Evolutionary conservation across 2,113 vertebrate genomes (phyloP).

Genomic region (Psephotus haematonotus): DNA sequence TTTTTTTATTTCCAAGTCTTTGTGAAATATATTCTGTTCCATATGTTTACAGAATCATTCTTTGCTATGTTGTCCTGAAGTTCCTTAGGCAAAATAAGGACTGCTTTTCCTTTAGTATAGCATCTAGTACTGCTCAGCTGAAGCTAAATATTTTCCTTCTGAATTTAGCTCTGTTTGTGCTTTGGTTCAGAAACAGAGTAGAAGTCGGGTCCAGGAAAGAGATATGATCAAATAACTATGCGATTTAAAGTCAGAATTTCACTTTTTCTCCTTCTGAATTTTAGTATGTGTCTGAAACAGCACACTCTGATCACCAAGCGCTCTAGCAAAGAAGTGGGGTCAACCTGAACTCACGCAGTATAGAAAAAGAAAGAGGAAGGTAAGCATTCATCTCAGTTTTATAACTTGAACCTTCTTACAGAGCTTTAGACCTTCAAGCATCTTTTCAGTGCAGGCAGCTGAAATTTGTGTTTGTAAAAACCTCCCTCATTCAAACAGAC

Average conservation of each 20-base stretch:
- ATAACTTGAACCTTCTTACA: not conserved
- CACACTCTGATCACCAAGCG: not conserved
- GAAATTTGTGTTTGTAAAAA: not conserved
- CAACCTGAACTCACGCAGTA: not conserved
- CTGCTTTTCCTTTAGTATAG: not conserved
- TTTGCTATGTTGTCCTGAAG: not conserved
- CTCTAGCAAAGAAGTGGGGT: not conserved
- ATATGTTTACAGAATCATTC: not conserved
- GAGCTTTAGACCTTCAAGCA: not conserved
- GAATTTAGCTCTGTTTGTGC: not conserved
- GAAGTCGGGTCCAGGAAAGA: not conserved
- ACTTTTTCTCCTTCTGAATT: not conserved
- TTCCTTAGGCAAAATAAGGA: not conserved
- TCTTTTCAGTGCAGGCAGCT: not conserved
- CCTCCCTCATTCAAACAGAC: not conserved
- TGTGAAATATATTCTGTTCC: not conserved
- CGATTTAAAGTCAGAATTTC: not conserved
- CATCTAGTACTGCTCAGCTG: not conserved
- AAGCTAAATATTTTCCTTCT: not conserved
- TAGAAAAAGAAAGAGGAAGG: not conserved
- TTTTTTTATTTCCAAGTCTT: not conserved
- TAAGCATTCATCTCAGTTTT: not conserved
- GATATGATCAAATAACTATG: not conserved
- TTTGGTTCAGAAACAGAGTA: not conserved
- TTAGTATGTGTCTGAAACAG: not conserved